A percentile compares a stretch with the other conserved stretches of the same genome.
These are phyloP conservation scores for Ophiodon elongatus DNA, from an alignment of 2,113 vertebrate genomes.

Conservation along the genomic window DNA sequence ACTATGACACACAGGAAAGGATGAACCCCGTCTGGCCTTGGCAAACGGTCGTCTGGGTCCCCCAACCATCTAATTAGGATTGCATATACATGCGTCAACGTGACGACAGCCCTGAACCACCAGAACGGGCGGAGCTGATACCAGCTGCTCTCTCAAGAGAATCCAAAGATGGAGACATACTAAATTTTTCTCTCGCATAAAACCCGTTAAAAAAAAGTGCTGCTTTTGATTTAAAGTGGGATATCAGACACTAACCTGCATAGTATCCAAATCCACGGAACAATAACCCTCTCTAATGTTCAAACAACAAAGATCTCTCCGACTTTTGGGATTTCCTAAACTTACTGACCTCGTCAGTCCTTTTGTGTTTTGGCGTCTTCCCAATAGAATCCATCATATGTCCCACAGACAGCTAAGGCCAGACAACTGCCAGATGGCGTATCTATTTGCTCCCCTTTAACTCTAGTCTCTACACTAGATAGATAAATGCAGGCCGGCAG, in stretches of 20 bases:
- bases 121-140: constrained; percentile 51
- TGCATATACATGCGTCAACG: constrained; percentile 63
- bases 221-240: constrained; percentile 6
- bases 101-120: constrained; percentile 67
- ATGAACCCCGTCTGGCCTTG: constrained; percentile 64
- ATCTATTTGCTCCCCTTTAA: constrained; percentile 77
- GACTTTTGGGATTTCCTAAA: constrained; percentile 77
- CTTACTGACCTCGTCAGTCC: constrained; percentile 62
- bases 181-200: not conserved
- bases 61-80: constrained; percentile 73
- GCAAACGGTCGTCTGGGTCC: constrained; percentile 54
- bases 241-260: constrained; percentile 33
- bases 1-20: constrained; percentile 64
- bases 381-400: constrained; percentile 73
- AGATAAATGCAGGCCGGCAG: constrained; percentile 48
- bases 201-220: not conserved
- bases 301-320: constrained; percentile 45
- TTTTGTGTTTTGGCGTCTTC: constrained; percentile 68
- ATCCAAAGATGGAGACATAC: constrained; percentile 8
- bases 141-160: constrained; percentile 36
- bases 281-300: constrained; percentile 24
- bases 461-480: constrained; percentile 49
- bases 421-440: constrained; percentile 77
- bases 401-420: constrained; percentile 73
- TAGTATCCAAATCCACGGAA: constrained; percentile 42